These are phyloP conservation scores for Anas acuta DNA, from an alignment of 2,797 vertebrate species.

Conservation along the genomic window DNA sequence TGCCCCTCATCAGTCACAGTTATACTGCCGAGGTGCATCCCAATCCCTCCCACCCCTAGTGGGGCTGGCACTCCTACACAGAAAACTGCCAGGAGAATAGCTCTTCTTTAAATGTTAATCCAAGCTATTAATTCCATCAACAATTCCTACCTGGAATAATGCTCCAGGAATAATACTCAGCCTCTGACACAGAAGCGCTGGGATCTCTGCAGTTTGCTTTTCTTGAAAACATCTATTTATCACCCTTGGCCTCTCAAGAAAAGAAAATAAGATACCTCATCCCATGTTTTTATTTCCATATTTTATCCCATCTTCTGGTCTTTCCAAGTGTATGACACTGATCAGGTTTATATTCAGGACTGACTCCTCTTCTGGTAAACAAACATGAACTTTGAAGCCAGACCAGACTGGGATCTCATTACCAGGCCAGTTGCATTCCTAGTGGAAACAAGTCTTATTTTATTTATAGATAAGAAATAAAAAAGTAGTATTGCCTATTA, in stretches of 20 bases:
- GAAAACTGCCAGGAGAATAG: background rate
- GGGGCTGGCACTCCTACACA: background rate
- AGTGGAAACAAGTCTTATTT: constrained; percentile 74
- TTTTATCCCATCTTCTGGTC: background rate
- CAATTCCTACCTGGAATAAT: background rate
- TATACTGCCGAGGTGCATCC: background rate
- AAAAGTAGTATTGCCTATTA: constrained; percentile 42
- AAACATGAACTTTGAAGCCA: background rate
- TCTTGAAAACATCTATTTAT: background rate
- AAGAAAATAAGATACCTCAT: background rate
- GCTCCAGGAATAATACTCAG: background rate
- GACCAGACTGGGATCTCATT: background rate
- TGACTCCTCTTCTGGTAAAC: constrained; percentile 4
- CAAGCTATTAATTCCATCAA: background rate
- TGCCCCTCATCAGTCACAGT: background rate
- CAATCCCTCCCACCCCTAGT: background rate
- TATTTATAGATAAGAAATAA: constrained; percentile 85
- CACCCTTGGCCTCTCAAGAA: background rate
- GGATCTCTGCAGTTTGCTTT: background rate
- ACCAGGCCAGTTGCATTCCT: constrained; percentile 62
- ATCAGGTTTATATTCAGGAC: background rate
- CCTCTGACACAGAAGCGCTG: background rate
- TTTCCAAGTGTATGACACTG: background rate
- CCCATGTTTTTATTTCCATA: background rate
- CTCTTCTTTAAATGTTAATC: background rate